phyloP scores from a whole-genome alignment of 1,140 invertebrate genomes.

The Maconellicoccus hirsutus region DNA sequence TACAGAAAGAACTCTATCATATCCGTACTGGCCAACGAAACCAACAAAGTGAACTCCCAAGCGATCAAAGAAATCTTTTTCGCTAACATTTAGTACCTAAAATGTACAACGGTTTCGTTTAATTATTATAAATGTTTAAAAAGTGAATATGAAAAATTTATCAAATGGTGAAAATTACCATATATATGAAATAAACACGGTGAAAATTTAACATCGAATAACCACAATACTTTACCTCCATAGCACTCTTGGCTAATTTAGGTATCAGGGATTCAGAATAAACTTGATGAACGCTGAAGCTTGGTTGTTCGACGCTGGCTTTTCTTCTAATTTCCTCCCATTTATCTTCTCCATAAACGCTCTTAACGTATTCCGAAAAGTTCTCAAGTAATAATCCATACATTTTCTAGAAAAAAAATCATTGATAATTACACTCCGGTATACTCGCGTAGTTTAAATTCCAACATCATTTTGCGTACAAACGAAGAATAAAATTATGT shows the following conservation, averaged over 20 bases:
- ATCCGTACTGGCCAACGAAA: conserved; percentile 88
- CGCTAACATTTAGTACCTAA: conserved; percentile 69
- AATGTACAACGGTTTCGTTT: no score
- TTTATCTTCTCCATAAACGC: conserved; percentile 79
- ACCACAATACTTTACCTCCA: conserved; percentile 48
- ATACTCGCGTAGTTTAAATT: not conserved
- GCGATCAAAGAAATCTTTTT: conserved; percentile 76
- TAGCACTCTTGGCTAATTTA: conserved; percentile 66
- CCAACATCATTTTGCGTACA: not conserved
- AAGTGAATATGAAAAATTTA: no score
- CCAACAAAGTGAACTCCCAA: conserved; percentile 84
- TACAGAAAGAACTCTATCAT: conserved; percentile 79
- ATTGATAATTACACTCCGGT: not conserved
- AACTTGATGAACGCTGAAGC: conserved; percentile 83
- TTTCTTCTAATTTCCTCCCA: conserved; percentile 76
- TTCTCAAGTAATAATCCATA: conserved; percentile 90
- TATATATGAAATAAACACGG: not conserved
- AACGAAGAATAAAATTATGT: not conserved
- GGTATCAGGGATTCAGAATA: conserved; percentile 83
- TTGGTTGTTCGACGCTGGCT: conserved; percentile 68
- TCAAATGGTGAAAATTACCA: no score
- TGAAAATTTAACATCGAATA: not conserved
- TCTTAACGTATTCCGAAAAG: conserved; percentile 77
- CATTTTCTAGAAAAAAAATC: conserved; percentile 47
- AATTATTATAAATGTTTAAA: no score